phyloP scores from a whole-genome alignment of 2,113 vertebrate genomes.

The Romanogobio albipinnatus region DNA sequence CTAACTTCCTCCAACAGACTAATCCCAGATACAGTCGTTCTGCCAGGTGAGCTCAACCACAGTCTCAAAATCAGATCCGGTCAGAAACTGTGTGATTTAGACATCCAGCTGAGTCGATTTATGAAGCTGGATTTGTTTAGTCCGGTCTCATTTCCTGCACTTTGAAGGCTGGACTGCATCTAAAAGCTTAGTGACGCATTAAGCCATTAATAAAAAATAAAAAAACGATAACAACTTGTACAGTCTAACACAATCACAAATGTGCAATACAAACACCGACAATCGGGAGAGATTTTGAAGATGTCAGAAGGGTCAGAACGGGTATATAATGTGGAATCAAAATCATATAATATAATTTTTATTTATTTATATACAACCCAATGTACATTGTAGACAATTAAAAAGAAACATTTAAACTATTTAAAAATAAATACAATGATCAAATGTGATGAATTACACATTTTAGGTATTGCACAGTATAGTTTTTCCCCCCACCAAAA shows the following conservation, averaged over 20 bases:
- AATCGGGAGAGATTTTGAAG: not conserved
- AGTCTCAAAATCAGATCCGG: not conserved
- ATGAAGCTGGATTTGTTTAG: conserved; percentile 24
- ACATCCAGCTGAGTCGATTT: not conserved
- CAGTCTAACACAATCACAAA: not conserved
- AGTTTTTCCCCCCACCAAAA: not conserved
- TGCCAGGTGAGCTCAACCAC: not conserved
- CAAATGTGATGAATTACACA: not conserved
- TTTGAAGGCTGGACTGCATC: conserved; percentile 36
- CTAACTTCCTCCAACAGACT: not conserved
- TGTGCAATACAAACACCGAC: not conserved
- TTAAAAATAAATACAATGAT: not conserved
- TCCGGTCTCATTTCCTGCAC: conserved; percentile 28
- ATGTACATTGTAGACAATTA: too few species aligned
- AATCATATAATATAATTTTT: not conserved
- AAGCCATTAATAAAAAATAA: not conserved
- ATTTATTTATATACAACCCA: too few species aligned
- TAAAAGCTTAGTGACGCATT: not conserved
- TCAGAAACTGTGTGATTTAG: not conserved
- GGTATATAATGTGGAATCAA: not conserved
- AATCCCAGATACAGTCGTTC: not conserved
- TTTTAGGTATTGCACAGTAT: not conserved
- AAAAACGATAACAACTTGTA: conserved; percentile 1
- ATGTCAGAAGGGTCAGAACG: not conserved
- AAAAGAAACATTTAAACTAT: not conserved